These are phyloP conservation scores for Apostichopus californicus DNA, from an alignment of 35 echinoderm and acorn worm species.

Conservation along the genomic window DNA sequence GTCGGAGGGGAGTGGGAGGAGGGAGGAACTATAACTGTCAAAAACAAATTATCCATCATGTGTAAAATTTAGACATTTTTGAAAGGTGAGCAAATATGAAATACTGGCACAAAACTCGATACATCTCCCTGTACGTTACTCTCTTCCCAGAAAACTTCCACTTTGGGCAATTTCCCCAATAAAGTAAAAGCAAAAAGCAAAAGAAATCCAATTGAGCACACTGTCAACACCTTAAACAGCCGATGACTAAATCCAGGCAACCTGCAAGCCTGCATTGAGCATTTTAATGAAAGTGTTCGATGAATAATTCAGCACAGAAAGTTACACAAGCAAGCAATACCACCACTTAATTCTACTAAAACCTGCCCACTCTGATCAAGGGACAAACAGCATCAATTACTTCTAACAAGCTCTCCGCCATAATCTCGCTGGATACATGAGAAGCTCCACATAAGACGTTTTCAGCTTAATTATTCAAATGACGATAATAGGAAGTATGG, in stretches of 20 bases:
- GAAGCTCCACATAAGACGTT: neutral
- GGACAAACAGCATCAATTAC: conserved; percentile 1
- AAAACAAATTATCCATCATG: no score
- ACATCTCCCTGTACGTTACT: no score
- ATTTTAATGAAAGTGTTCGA: neutral
- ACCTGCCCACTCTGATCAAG: neutral
- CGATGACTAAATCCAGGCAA: no score
- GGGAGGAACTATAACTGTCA: no score
- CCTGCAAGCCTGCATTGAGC: neutral
- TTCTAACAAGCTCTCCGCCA: neutral
- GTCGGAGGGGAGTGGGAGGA: no score
- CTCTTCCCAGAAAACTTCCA: no score
- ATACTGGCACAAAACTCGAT: no score
- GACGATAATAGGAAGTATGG: neutral
- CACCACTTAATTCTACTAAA: conserved; percentile 3
- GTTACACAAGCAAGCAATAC: neutral
- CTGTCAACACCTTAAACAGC: neutral
- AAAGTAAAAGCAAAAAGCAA: no score
- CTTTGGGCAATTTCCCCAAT: no score
- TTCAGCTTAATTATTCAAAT: conserved; percentile 8
- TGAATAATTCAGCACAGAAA: neutral
- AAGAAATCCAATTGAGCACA: neutral
- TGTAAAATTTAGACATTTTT: no score
- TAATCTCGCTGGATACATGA: neutral
- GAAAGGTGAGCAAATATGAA: no score